Percentiles rank a stretch among this genome's conserved stretches.
Evolutionary conservation across 2,888 invertebrate species (phyloP).

Genomic region (Lissocephala sabroskyi): DNA sequence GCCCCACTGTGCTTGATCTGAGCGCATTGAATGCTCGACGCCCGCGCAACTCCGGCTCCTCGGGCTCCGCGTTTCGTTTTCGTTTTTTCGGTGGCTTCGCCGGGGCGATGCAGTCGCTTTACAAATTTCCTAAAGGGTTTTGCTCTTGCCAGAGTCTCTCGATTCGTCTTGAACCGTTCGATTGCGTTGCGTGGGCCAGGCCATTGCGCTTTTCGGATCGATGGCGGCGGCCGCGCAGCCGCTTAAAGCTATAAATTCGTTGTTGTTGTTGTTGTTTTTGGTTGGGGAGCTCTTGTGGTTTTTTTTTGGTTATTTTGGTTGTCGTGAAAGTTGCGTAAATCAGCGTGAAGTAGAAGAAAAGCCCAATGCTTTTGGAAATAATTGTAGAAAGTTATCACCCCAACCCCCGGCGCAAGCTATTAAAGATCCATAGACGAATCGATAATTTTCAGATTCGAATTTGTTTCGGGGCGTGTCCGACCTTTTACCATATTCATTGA

Average conservation of each 20-base stretch:
- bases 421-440: no score
- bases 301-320: slow-evolving; percentile 24
- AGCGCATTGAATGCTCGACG: slow-evolving; percentile 24
- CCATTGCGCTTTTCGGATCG: slow-evolving; percentile 38
- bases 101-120: slow-evolving; percentile 12
- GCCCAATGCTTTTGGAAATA: slow-evolving; percentile 59
- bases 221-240: slow-evolving; percentile 40
- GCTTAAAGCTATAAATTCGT: slow-evolving; percentile 47
- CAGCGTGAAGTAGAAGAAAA: slow-evolving; percentile 61
- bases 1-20: slow-evolving; percentile 31
- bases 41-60: slow-evolving; percentile 32
- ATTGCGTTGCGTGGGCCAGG: slow-evolving; percentile 48
- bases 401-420: slow-evolving; percentile 5
- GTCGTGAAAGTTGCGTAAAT: slow-evolving; percentile 66
- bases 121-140: slow-evolving; percentile 65
- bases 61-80: slow-evolving; percentile 14
- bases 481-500: slow-evolving; percentile 27
- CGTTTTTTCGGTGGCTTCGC: no score
- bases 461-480: slow-evolving; percentile 13
- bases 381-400: slow-evolving; percentile 57
- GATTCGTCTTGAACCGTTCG: slow-evolving; percentile 6
- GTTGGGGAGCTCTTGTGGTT: slow-evolving; percentile 32
- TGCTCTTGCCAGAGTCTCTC: slow-evolving; percentile 44
- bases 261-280: slow-evolving; percentile 21
- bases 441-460: no score